Percentiles rank a stretch among this genome's conserved stretches.
Conservation (phyloP, 1,140 invertebrate species). For the Drosophila yakuba region DNA sequence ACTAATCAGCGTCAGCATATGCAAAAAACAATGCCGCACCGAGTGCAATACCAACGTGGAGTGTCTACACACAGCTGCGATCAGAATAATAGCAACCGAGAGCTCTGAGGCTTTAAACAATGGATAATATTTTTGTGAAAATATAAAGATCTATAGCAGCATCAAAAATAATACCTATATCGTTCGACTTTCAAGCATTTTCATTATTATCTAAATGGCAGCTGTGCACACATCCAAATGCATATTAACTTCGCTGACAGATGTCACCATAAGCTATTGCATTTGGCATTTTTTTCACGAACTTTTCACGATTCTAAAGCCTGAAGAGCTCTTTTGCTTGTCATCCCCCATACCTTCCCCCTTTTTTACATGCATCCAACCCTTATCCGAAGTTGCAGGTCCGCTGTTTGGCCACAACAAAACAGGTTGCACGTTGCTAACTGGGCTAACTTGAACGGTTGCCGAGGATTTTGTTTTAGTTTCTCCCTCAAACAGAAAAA, state of each 20-base stretch:
- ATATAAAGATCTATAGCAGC: too few species aligned
- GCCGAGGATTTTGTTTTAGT: slow-evolving; percentile 25
- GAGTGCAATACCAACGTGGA: slow-evolving; percentile 12
- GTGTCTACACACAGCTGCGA: slow-evolving; percentile 6
- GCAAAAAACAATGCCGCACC: slow-evolving; percentile 28
- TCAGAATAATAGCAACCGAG: not conserved
- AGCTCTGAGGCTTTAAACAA: not conserved
- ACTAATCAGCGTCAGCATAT: slow-evolving; percentile 62
- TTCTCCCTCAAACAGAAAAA: not conserved
- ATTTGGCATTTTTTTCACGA: not conserved
- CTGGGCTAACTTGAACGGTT: slow-evolving; percentile 41
- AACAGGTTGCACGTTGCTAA: slow-evolving; percentile 46
- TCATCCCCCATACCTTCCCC: slow-evolving; percentile 11
- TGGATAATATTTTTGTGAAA: not conserved
- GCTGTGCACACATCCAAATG: slow-evolving; percentile 1
- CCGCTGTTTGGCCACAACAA: slow-evolving; percentile 50
- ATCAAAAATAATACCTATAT: too few species aligned
- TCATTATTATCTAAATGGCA: not conserved
- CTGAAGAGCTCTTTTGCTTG: not conserved
- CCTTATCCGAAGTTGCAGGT: slow-evolving; percentile 14
- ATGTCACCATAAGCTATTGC: slow-evolving; percentile 1
- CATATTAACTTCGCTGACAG: slow-evolving; percentile 1
- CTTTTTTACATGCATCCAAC: not conserved
- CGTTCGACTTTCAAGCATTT: not conserved
- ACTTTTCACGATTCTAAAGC: too few species aligned